Evolutionary conservation across 2,888 invertebrate species (phyloP), one percentile per base, ranked within the genome.

Genomic region (Drymonia ruficornis): DNA sequence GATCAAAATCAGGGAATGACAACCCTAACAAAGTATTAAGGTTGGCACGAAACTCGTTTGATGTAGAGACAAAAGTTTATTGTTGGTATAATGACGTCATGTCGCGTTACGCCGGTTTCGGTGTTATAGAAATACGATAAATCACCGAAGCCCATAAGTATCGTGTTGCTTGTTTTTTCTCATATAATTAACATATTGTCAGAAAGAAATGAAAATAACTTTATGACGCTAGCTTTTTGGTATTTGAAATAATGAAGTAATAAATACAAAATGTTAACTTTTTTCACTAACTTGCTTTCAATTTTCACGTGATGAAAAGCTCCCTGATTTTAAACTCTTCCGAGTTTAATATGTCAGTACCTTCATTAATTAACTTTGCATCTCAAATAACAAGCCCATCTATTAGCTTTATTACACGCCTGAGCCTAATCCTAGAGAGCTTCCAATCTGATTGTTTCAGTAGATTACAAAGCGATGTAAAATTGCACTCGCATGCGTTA

Each of bases 391-490:
- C 52, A 49, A 44, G 55, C 44, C 59, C 61, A 60, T 56, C 61
- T 58, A 61, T 63, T 65, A 61, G 49, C 55, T 36, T 63, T 67
- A 64, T 63, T 63, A 65, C 61, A 58, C 49, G 59, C 56, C 55
- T 56, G 59, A 44, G 43, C 47, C 56, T 67, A 65, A 71, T 67
- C 42, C 67, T 56, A 53, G 50, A 48, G 52, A 63, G 61, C 61
- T 60, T 54, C 59, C 61, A 59, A 64, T 60, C 63, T 49, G 68
- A 70, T 72, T 70, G 66, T 72, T 66, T 61, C 63, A 60, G 61
- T 61, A 70, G 75, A 74, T 76, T 76, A 74, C 72, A 70, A 73
- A 64, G 68, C 68, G 71, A 72, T 70, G 75, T 77, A 78, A 77
- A 78, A 79, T 78, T 70, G 69, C 70, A 72, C 57, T 70, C 70